Base-by-base conservation (phyloP, 2,797 vertebrate species). In the Chromobotia macracanthus region DNA sequence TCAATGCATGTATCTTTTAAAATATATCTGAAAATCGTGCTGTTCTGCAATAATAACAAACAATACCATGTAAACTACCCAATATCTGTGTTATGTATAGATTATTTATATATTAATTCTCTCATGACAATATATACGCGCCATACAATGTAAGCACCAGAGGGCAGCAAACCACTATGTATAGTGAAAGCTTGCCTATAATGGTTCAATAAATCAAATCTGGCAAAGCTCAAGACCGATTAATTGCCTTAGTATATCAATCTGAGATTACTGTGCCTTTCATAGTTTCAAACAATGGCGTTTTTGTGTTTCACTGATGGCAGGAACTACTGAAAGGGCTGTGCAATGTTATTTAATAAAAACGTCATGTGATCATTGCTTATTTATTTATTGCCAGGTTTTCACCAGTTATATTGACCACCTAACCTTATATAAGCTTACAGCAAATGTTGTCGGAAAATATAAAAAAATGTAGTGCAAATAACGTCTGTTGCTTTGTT, bases 131-230 rank as follows among this genome's bases (percentile, higher is more conserved):
- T n/a, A n/a, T n/a, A n/a, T n/a, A n/a, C 5, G 9, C 53, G 35
- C 15, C n/a, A 9, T 51, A 60, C 11, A n/a, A 60, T 38, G 19
- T 50, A 69, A 58, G 66, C 75, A 77, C 75, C 53, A 77, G 75
- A 69, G 55, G 75, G 75, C 75, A 77, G 75, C 55, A 69, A 35
- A 69, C 41, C n/a, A 50, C 55, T n/a, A 61, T 16, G 13, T 58
- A 46, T 55, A 28, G 18, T 23, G 19, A 75, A 66, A 53, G 19
- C 16, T 21, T 41, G 31, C 19, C 25, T 55, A 38, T 19, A 41
- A 65, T 12, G 31, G n/a, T n/a, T n/a, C 9, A 61, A 31, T 31
- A 28, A 56, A 7, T n/a, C 18, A 55, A 67, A 21, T 16, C 19
- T 41, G 63, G 28, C 44, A 51, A 8, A 53, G n/a, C 51, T 64